These are phyloP conservation scores for Tipula unca DNA, from an alignment of 2,888 invertebrate genomes.

Conservation along the genomic window DNA sequence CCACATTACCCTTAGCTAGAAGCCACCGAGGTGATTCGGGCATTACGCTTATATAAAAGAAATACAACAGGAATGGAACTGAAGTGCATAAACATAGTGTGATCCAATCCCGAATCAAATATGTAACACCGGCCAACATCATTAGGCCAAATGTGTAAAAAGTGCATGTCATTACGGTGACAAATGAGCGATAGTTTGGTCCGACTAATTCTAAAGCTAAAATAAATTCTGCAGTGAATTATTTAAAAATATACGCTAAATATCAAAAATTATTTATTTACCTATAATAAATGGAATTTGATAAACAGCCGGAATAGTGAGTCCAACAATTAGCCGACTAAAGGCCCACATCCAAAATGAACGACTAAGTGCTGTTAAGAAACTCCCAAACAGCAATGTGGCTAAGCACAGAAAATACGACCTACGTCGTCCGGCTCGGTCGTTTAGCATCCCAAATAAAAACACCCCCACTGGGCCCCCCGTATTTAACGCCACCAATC, in stretches of 20 bases:
- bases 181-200: conserved; percentile 82
- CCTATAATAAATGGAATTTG: conserved; percentile 93
- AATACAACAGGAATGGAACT: conserved; percentile 74
- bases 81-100: conserved; percentile 72
- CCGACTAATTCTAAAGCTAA: conserved; percentile 85
- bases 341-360: conserved; percentile 77
- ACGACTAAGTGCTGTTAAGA: conserved; percentile 68
- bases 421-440: conserved; percentile 75
- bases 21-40: conserved; percentile 91
- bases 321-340: conserved; percentile 74
- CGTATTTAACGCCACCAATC: conserved; percentile 74
- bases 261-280: conserved; percentile 44
- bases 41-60: conserved; percentile 75
- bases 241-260: not conserved
- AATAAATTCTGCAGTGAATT: conserved; percentile 38
- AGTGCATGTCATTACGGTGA: conserved; percentile 85
- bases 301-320: conserved; percentile 86
- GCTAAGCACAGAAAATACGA: conserved; percentile 80
- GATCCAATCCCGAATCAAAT: conserved; percentile 77
- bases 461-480: conserved; percentile 89
- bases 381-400: conserved; percentile 69
- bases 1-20: conserved; percentile 69
- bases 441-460: conserved; percentile 76
- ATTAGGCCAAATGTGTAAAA: conserved; percentile 84
- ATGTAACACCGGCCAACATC: conserved; percentile 74